phyloP scores from a whole-genome alignment of 92 coral and sea anemone genomes.

The Virgularia gustaviana region DNA sequence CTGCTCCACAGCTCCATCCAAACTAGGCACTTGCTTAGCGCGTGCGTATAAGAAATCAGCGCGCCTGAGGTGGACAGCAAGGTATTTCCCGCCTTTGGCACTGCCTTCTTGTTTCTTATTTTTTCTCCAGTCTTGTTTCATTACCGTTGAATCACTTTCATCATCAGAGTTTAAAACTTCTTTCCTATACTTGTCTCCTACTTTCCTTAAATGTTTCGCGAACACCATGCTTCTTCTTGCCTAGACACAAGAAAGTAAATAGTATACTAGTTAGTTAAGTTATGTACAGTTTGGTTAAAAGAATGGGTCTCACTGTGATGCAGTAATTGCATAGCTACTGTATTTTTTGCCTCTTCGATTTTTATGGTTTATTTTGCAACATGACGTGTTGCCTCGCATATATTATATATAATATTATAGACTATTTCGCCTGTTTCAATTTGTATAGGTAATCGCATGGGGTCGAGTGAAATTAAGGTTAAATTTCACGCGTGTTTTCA shows the following conservation, averaged over 20 bases:
- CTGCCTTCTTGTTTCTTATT: constrained; percentile 78
- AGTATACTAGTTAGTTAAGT: neutral
- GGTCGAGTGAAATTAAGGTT: no score
- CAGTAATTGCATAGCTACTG: no score
- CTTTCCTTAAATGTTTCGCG: constrained; percentile 87
- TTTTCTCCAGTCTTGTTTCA: constrained; percentile 92
- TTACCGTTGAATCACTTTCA: constrained; percentile 71
- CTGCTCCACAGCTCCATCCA: constrained; percentile 83
- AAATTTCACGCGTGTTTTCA: no score
- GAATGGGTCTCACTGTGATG: no score
- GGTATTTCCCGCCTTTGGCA: constrained; percentile 88
- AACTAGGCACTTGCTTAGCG: constrained; percentile 71
- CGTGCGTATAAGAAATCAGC: constrained; percentile 94
- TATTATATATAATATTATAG: no score
- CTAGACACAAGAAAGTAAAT: constrained; percentile 31
- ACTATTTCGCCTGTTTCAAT: no score
- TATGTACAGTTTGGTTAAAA: neutral
- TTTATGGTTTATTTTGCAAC: no score
- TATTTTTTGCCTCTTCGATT: no score
- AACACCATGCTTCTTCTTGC: constrained; percentile 95
- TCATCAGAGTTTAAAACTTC: constrained; percentile 79
- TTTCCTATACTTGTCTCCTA: constrained; percentile 86
- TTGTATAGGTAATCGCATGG: no score
- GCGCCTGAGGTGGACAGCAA: constrained; percentile 83
- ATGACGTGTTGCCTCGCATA: no score